Base-by-base conservation (phyloP, 2,113 vertebrate genomes). In the Bufo gargarizans region DNA sequence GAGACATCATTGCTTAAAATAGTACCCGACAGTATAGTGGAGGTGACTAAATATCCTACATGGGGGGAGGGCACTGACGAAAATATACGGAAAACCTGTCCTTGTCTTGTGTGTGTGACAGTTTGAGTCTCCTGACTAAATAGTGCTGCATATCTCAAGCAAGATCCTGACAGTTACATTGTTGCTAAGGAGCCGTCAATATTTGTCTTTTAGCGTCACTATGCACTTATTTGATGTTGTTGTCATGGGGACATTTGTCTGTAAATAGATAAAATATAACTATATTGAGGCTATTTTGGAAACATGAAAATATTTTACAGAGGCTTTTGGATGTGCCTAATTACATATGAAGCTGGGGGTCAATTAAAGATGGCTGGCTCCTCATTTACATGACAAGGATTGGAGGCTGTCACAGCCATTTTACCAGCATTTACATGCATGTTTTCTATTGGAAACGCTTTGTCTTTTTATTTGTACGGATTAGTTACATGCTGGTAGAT, bases 311-410 rank as follows among this genome's bases (percentile, higher is more conserved):
- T 50, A n/a, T n/a, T 20, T n/a, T 14, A 8, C 74, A 77, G 22
- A 77, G 50, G 53, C 58, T n/a, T 4, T 0, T 14, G 53, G 77
- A 13, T 79, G 11, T 59, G 3, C 9, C 3, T n/a, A 82, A 49
- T 82, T 45, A 49, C 58, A 65, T 84, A n/a, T 22, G 12, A 55
- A 63, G 43, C 45, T 67, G 45, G 55, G 47, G 8, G 77, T 59
- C 72, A 53, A 76, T 53, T 84, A 65, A 88, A 88, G 79, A 67
- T 84, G 72, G 81, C 80, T 77, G 58, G 84, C 72, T 63, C 22
- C 22, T 63, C 33, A 77, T 76, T 63, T 72, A 86, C 72, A 63
- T 50, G 19, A 14, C 83, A 22, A 58, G 50, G 50, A 49, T 76
- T 77, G 20, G 55, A 63, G 72, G 84, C 55, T 58, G 76, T 43